A percentile compares a stretch with the other conserved stretches of the same genome.
These are phyloP conservation scores for Micronycteris hirsuta DNA, from an alignment of 2,113 vertebrate species.

Conservation along the genomic window DNA sequence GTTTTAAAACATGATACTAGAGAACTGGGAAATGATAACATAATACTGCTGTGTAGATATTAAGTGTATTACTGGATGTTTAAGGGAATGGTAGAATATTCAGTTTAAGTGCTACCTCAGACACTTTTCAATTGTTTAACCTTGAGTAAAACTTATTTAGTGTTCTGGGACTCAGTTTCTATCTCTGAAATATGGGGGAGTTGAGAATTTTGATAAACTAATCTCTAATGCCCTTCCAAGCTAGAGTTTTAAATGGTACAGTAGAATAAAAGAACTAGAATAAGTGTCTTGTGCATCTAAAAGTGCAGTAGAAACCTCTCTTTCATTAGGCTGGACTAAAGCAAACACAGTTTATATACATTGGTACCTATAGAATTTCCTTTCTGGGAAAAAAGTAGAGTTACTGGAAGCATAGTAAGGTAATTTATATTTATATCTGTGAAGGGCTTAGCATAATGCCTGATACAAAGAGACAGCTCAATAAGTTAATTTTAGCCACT, in stretches of 20 bases:
- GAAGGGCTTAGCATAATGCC: background rate
- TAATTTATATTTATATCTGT: slow-evolving; percentile 27
- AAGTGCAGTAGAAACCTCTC: background rate
- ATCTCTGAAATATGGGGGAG: background rate
- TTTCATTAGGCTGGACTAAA: background rate
- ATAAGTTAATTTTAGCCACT: slow-evolving; percentile 22
- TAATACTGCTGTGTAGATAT: background rate
- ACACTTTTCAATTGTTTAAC: background rate
- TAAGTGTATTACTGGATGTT: background rate
- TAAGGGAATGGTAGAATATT: background rate
- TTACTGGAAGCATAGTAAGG: slow-evolving; percentile 4
- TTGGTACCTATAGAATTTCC: background rate
- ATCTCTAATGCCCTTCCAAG: background rate
- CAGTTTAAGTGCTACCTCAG: background rate
- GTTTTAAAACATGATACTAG: background rate
- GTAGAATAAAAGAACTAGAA: background rate
- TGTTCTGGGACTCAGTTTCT: background rate
- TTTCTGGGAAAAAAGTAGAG: slow-evolving; percentile 23
- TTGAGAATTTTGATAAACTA: background rate
- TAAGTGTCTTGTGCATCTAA: background rate
- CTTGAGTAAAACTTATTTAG: background rate
- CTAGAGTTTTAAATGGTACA: background rate
- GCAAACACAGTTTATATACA: background rate
- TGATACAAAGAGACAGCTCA: background rate
- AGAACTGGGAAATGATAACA: background rate